Evolutionary conservation across 2,797 vertebrate species (phyloP).

Genomic region (Geotrypetes seraphini): DNA sequence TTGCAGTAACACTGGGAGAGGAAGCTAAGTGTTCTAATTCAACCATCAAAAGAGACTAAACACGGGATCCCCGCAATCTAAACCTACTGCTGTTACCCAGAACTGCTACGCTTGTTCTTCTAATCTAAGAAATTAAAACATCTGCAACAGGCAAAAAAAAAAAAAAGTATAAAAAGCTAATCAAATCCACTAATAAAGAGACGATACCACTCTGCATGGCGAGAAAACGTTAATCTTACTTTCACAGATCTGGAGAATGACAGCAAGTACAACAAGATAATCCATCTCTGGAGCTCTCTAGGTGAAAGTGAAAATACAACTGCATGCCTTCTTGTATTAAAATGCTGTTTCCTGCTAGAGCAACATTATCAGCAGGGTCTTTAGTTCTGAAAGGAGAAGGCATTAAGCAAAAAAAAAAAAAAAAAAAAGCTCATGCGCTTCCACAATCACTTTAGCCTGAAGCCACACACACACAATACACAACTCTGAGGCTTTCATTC

Average conservation of each 20-base stretch:
- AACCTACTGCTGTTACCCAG: too few relatives aligned
- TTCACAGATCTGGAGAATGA: slow-evolving; percentile 21
- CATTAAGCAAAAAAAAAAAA: too few relatives aligned
- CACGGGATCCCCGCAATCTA: too few relatives aligned
- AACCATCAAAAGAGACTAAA: too few relatives aligned
- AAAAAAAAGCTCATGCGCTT: background rate
- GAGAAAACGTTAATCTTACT: slow-evolving; percentile 24
- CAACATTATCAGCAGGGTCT: background rate
- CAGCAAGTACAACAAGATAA: slow-evolving; percentile 2
- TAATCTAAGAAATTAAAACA: background rate
- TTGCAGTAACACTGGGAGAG: too few relatives aligned
- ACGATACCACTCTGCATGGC: background rate
- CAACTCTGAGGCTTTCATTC: too few relatives aligned
- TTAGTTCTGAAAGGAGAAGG: background rate
- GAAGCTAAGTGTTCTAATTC: too few relatives aligned
- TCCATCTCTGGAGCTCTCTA: slow-evolving; percentile 14
- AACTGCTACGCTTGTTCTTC: background rate
- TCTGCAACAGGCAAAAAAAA: background rate
- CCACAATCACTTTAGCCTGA: slow-evolving; percentile 3
- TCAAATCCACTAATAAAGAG: background rate
- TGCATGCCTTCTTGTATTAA: background rate
- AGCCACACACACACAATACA: background rate
- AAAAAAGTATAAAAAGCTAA: background rate
- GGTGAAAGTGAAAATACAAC: background rate
- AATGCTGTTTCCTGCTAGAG: slow-evolving; percentile 1